Evolutionary conservation across 2,888 invertebrate species (phyloP).

Genomic region (Leptopilina syphax): DNA sequence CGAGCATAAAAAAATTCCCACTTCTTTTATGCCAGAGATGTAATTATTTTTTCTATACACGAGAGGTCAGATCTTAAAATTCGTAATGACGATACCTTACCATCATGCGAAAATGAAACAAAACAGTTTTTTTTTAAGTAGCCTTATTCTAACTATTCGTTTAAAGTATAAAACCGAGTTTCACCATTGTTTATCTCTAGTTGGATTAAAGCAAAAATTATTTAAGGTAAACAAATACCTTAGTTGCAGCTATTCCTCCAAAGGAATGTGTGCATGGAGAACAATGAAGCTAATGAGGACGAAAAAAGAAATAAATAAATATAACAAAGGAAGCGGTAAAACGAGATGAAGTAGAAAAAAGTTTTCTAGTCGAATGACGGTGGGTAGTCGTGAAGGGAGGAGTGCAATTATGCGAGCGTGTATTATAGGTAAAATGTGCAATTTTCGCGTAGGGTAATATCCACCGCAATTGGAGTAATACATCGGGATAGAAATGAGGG

Average conservation of each 20-base stretch:
- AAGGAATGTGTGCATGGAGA: constrained; percentile 5
- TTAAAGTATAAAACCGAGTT: too few relatives aligned
- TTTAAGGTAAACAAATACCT: background rate
- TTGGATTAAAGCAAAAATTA: background rate
- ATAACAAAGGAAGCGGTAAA: constrained; percentile 24
- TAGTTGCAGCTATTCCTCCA: background rate
- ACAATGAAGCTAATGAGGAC: constrained; percentile 30
- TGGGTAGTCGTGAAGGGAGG: constrained; percentile 4
- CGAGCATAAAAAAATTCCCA: background rate
- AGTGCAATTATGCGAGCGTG: constrained; percentile 54
- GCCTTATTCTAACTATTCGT: too few relatives aligned
- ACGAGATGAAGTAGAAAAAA: constrained; percentile 38
- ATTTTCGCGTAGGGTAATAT: constrained; percentile 58
- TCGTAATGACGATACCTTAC: too few relatives aligned
- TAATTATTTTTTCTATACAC: too few relatives aligned
- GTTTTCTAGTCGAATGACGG: background rate
- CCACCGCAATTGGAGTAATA: constrained; percentile 60
- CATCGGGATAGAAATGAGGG: constrained; percentile 45
- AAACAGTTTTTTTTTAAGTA: too few relatives aligned
- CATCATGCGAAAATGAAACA: too few relatives aligned
- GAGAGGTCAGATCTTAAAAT: too few relatives aligned
- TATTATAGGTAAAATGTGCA: constrained; percentile 48
- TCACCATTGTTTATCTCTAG: too few relatives aligned
- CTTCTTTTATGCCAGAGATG: too few relatives aligned
- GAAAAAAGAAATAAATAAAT: constrained; percentile 22